Evolutionary conservation across 2,888 invertebrate genomes (phyloP), one percentile per base, ranked within the genome.

Genomic region (Harpagoxenus sublaevis): DNA sequence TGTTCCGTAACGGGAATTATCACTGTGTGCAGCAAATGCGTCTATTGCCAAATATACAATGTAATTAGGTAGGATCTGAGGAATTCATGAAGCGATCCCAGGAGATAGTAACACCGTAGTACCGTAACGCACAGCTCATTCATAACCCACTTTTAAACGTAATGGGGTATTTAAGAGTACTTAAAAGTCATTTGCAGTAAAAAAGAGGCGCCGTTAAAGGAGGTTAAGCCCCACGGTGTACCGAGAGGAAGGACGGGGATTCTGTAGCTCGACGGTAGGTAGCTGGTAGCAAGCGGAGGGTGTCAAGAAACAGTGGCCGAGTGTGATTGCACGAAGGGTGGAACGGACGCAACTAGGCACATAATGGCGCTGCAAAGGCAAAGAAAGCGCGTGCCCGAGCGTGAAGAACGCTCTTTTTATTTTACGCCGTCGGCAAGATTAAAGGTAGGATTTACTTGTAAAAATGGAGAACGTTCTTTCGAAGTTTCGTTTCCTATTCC

Each of bases 151-250:
- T 90, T 87, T 87, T 77, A 83, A 71, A 63, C 83, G 75, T 88
- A 89, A 90, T 88, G 86, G 85, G 53, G 60, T 88, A 87, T 89
- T 89, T 87, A 88, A 87, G 84, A 63, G 75, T 87, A 86, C 87
- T 90, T 85, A 86, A 88, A 88, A 87, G 88, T 89, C 86, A 87
- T 87, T 89, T 85, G 83, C 84, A 74, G 87, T 84, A 89, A 86
- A 89, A 83, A 74, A 66, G 77, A 71, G 35, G 35, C 42, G 60
- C 48, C 65, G 63, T 84, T 82, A 75, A 73, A 60, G 81, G 79
- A 68, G 84, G 83, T 86, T 84, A 83, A 86, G 70, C 71, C 77
- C 42, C 23, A 60, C 18, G 62, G 65, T 70, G 35, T 53, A 10
- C 31, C 39, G 62, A 42, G 28, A 35, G 51, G 42, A 23, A 65